Percentiles rank a stretch among this genome's conserved stretches.
Evolutionary conservation across 2,888 invertebrate species (phyloP).

Genomic region (Physocephala rufipes): DNA sequence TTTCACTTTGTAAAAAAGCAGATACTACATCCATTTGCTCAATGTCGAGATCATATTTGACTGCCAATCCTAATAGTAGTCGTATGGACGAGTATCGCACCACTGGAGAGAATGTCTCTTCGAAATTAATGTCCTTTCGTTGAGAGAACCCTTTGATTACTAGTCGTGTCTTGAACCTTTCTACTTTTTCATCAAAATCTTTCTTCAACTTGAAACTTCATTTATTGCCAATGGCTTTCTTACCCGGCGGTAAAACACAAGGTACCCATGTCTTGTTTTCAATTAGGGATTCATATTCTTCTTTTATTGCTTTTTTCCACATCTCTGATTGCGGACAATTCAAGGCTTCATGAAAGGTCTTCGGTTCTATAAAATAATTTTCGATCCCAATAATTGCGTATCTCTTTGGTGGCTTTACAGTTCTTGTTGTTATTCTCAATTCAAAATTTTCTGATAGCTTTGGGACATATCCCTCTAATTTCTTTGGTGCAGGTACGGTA

Average conservation of each 20-base stretch:
- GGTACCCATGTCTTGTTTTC: slow-evolving; percentile 22
- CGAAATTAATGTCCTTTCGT: neutral
- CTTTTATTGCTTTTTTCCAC: slow-evolving; percentile 37
- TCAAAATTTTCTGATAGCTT: slow-evolving; percentile 14
- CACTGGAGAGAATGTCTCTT: slow-evolving; percentile 7
- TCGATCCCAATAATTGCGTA: slow-evolving; percentile 28
- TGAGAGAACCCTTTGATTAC: neutral
- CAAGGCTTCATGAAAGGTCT: slow-evolving; percentile 9
- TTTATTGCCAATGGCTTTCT: slow-evolving; percentile 18
- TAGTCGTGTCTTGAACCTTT: neutral
- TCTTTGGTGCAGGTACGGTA: slow-evolving; percentile 17
- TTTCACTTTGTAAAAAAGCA: slow-evolving; percentile 20
- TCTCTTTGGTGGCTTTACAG: slow-evolving; percentile 6
- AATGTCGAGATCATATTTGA: neutral
- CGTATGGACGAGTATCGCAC: too few relatives aligned
- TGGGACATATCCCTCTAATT: neutral
- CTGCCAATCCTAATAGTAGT: too few relatives aligned
- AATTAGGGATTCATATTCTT: slow-evolving; percentile 30
- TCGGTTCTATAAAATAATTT: slow-evolving; percentile 13
- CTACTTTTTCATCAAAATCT: slow-evolving; percentile 5
- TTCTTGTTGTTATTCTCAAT: slow-evolving; percentile 20
- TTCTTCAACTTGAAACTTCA: slow-evolving; percentile 21
- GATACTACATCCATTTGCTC: slow-evolving; percentile 34
- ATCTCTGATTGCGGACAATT: slow-evolving; percentile 22
- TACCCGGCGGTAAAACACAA: slow-evolving; percentile 18